Base-by-base conservation (phyloP, 2,888 invertebrate species). In the Dysmachus trigonus region DNA sequence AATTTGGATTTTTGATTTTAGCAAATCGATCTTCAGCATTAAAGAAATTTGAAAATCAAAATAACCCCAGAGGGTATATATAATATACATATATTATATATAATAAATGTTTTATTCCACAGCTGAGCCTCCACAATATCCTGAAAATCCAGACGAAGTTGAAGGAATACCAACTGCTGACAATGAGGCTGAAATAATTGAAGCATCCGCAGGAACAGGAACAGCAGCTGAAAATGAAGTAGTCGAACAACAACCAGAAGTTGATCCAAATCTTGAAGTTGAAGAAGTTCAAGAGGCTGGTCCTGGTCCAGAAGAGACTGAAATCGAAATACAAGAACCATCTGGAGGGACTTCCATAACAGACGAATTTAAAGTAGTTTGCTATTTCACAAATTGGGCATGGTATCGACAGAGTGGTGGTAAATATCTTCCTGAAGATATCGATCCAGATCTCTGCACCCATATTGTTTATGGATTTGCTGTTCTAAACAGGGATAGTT, bases 301-400 rank as follows among this genome's bases (percentile, higher is more conserved):
- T 62, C 18, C 62, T 7, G 89, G 88, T 41, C 38, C 53, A 15
- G 30, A 62, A 62, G 62, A 71, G 4, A 18, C 30, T 6, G 86
- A 88, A 10, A 18, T 41, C 13, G 86, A 88, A 10, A 82, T 27
- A 35, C 47, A 85, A 8, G 87, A 82, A 6, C 84, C 85, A 13
- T 62, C 35, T n/a, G 41, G 6, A n/a, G 74, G 18, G 79, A 86
- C 27, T 82, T 30, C 73, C 18, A 22, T 86, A 5, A 84, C 88
- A 0, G 88, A 91, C 2, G 92, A 93, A 33, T 97, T 94, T 89
- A 97, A 97, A 93, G 95, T 97, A 0, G 95, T 98, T 4, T 98
- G 98, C 90, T 98, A 98, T 90, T 98, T 97, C 91, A 97, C 97
- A 0, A 98, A 98, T 90, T 98, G 98, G 98, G 97, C 98, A 33